Conservation (phyloP, 2,888 invertebrate species). For the Lithosia quadra region DNA sequence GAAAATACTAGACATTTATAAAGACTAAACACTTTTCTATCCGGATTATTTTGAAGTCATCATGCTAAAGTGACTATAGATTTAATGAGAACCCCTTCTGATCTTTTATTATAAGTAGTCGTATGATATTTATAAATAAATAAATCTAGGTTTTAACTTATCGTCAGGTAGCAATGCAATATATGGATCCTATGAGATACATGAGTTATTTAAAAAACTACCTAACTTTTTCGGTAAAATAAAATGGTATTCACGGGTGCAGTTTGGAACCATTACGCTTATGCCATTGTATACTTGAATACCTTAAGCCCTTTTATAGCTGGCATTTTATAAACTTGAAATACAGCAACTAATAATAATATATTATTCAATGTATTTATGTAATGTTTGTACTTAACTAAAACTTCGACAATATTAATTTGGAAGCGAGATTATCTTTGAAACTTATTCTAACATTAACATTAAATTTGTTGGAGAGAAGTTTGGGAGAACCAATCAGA, state of each 20-base stretch:
- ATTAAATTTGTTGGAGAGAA: neutral
- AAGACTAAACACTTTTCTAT: neutral
- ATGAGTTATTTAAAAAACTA: too few species aligned
- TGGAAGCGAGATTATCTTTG: neutral
- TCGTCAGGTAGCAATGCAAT: too few species aligned
- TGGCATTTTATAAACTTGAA: neutral
- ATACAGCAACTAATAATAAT: neutral
- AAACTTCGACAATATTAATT: neutral
- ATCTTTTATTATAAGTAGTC: too few species aligned
- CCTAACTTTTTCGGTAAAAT: too few species aligned
- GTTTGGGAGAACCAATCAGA: neutral
- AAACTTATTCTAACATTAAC: conserved; percentile 1
- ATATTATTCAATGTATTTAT: neutral
- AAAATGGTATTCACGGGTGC: neutral
- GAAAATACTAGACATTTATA: neutral
- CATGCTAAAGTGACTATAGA: too few species aligned
- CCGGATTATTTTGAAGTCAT: neutral
- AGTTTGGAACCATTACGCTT: too few species aligned
- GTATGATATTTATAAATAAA: too few species aligned
- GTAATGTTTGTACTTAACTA: neutral
- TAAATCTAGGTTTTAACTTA: too few species aligned
- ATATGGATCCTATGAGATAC: too few species aligned
- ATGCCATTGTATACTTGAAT: too few species aligned
- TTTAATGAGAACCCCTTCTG: too few species aligned
- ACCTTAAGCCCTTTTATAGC: neutral